phyloP scores from a whole-genome alignment of 2,888 invertebrate species.

The Agonopterix arenella region DNA sequence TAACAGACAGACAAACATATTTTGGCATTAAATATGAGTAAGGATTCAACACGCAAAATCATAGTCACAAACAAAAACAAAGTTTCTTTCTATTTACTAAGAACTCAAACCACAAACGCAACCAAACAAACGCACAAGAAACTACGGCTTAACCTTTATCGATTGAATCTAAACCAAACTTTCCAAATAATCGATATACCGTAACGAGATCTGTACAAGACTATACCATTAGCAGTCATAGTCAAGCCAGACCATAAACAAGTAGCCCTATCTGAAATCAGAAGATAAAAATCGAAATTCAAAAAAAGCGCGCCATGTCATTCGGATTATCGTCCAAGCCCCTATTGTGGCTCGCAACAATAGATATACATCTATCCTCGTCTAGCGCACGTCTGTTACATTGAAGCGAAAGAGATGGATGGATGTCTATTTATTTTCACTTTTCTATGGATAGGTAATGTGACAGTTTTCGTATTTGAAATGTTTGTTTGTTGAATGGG shows the following conservation, averaged over 20 bases:
- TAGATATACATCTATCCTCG: conserved; percentile 57
- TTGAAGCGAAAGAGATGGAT: conserved; percentile 40
- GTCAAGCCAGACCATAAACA: conserved; percentile 50
- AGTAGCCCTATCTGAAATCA: conserved; percentile 64
- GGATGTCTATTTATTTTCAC: conserved; percentile 56
- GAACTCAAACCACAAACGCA: no score
- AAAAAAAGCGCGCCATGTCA: conserved; percentile 59
- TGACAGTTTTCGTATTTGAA: conserved; percentile 72
- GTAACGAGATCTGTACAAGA: conserved; percentile 65
- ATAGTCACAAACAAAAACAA: no score
- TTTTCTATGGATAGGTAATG: conserved; percentile 63
- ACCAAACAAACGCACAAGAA: no score
- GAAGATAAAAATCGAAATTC: conserved; percentile 47
- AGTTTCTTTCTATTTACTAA: no score
- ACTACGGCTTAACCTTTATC: conserved; percentile 28
- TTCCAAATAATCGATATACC: conserved; percentile 41
- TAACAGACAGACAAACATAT: no score
- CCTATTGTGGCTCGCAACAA: conserved; percentile 65
- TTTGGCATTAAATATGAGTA: no score
- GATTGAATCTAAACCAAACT: conserved; percentile 32
- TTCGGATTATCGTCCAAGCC: conserved; percentile 59
- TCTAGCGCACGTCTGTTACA: conserved; percentile 27
- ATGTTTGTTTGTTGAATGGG: conserved; percentile 69
- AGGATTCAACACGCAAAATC: no score
- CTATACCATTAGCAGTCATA: conserved; percentile 60